These are phyloP conservation scores for Xestobium rufovillosum DNA, from an alignment of 2,888 invertebrate species.

Conservation along the genomic window DNA sequence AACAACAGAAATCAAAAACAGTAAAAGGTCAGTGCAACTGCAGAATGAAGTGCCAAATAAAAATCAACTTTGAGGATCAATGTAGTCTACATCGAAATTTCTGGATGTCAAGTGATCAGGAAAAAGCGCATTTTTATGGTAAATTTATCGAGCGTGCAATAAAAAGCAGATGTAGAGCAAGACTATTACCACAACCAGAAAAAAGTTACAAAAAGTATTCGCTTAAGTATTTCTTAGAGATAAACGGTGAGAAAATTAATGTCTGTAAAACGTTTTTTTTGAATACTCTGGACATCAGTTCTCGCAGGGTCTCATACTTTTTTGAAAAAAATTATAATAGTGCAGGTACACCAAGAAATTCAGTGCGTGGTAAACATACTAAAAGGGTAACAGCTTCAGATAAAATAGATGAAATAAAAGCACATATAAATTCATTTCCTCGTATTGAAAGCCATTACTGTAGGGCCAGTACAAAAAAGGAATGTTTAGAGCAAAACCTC, in stretches of 20 bases:
- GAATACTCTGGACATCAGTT: conserved; percentile 9
- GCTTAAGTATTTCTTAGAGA: conserved; percentile 13
- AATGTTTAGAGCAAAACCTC: conserved; percentile 12
- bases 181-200: no score
- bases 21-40: no score
- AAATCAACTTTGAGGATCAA: no score
- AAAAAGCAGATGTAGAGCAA: no score
- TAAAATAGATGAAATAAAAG: conserved; percentile 6
- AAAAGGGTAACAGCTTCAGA: conserved; percentile 6
- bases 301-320: conserved; percentile 9
- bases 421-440: conserved; percentile 10
- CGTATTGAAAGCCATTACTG: conserved; percentile 12
- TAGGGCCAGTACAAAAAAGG: conserved; percentile 10
- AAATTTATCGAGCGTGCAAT: no score
- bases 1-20: no score
- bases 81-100: no score
- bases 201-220: no score
- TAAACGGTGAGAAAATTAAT: conserved; percentile 2
- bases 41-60: no score
- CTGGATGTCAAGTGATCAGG: no score
- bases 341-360: conserved; percentile 3
- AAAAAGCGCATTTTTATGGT: no score
- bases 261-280: conserved; percentile 7
- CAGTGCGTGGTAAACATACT: conserved; percentile 7
- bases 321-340: conserved; percentile 5